Evolutionary conservation across 2,113 vertebrate genomes (phyloP), one percentile per base, ranked within the genome.

Genomic region (Hemiscyllium ocellatum): DNA sequence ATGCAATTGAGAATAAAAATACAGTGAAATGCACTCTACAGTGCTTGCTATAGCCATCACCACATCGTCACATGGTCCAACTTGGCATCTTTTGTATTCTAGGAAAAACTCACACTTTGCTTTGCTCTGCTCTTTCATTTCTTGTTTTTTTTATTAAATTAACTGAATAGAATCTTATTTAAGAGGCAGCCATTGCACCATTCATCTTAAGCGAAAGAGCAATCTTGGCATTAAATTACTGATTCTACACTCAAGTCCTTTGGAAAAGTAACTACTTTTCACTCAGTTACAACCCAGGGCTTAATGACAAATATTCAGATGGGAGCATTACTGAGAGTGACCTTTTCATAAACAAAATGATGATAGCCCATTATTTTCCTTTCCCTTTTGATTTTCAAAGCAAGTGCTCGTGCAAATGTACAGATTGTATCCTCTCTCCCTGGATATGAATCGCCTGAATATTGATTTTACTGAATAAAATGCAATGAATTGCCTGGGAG

Each of bases 1-100:
- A 72, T 70, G 87, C 56, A 91, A 61, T 91, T 12, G 29, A 33
- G 87, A 91, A 91, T 91, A 91, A 65, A 47, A 91, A 91, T 33
- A 65, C 33, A 91, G 15, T 91, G 87, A n/a, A 91, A 56, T n/a
- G 87, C 33, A 91, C 56, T 65, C 29, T 91, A 33, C 56, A 65
- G 87, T 91, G n/a, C 29, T n/a, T 65, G 29, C 29, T 33, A 91
- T 65, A 17, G 5, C 37, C n/a, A 37, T 13, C 13, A 42, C 4
- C 80, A 83, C 1, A 83, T 4, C 20, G 80, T 65, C 52, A 22
- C 7, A 61, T 61, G 12, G 2, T 33, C 24, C 52, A n/a, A 56
- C 5, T 61, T 91, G 87, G 61, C 52, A 29, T n/a, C 29, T 65
- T 91, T 61, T 65, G 13, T 56, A 91, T 91, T 33, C 3, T 26